A percentile compares a stretch with the other conserved stretches of the same genome.
phyloP scores from a whole-genome alignment of 1,140 invertebrate species.

The Stegodyphus mimosarum region DNA sequence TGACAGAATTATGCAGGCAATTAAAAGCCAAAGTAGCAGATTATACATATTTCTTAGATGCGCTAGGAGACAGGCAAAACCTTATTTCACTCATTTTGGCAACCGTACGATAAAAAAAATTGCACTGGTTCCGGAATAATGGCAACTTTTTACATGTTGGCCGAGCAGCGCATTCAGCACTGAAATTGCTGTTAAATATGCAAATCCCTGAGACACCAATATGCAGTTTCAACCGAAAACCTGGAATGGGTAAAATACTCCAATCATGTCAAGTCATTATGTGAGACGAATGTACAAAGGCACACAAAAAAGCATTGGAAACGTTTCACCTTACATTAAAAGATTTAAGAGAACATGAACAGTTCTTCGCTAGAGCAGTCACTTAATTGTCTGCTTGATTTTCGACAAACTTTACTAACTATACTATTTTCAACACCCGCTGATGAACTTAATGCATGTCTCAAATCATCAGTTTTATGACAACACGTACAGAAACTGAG shows the following conservation, averaged over 20 bases:
- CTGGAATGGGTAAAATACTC: background rate
- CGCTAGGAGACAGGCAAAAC: background rate
- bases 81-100: no score
- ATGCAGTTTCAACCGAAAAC: background rate
- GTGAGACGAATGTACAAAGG: background rate
- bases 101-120: background rate
- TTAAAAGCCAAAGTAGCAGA: no score
- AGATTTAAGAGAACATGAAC: background rate
- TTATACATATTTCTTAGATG: no score
- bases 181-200: constrained; percentile 68
- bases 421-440: background rate
- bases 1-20: no score
- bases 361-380: background rate
- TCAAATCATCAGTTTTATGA: background rate
- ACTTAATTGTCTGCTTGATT: background rate
- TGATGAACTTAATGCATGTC: background rate
- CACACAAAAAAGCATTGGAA: background rate
- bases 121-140: background rate
- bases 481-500: background rate
- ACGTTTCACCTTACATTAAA: background rate
- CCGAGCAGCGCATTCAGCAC: constrained; percentile 70
- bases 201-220: background rate
- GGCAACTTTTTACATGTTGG: constrained; percentile 65
- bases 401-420: background rate
- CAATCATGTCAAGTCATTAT: background rate